Percentiles rank a stretch among this genome's conserved stretches.
phyloP scores from a whole-genome alignment of 2,113 vertebrate species.

The Mobula hypostoma region DNA sequence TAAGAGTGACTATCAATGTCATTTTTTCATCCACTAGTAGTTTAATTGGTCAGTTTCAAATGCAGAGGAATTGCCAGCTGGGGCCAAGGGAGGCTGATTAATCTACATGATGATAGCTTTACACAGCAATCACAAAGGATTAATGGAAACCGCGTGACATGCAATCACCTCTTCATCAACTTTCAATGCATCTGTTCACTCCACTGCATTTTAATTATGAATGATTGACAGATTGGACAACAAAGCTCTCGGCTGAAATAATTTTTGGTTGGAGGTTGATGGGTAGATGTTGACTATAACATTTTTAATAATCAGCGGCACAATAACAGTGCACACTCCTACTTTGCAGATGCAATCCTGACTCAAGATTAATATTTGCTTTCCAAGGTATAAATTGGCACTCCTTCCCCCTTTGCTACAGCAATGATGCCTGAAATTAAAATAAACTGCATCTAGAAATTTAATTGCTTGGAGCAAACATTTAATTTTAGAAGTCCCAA shows the following conservation, averaged over 20 bases:
- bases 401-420: neutral
- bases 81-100: neutral
- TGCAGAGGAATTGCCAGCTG: neutral
- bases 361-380: neutral
- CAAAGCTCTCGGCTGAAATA: neutral
- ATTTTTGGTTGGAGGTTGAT: neutral
- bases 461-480: too few species aligned
- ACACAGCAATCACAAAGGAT: neutral
- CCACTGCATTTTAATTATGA: neutral
- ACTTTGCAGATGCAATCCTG: neutral
- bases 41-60: neutral
- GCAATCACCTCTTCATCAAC: neutral
- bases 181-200: neutral
- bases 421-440: neutral
- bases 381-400: neutral
- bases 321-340: neutral
- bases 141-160: neutral
- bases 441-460: neutral
- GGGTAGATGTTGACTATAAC: neutral
- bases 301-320: neutral
- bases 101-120: neutral
- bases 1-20: neutral
- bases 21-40: neutral
- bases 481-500: too few species aligned
- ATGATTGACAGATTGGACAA: neutral